phyloP scores from a whole-genome alignment of 53 echinoderm and acorn worm species.

The Antedon mediterranea region DNA sequence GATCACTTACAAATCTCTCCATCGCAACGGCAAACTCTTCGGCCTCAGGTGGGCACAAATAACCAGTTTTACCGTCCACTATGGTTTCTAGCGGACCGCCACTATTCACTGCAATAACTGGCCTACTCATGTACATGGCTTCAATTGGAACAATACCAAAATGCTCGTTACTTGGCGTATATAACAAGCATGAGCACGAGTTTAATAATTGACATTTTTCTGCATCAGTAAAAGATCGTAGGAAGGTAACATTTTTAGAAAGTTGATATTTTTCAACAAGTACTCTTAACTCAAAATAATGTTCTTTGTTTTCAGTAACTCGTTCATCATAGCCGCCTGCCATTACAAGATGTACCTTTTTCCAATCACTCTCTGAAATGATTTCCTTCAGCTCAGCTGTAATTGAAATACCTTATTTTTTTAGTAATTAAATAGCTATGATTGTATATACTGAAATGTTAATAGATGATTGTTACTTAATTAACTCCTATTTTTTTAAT shows the following conservation, averaged over 20 bases:
- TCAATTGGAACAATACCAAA: constrained; percentile 97
- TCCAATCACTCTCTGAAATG: constrained; percentile 34
- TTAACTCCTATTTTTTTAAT: too few species aligned
- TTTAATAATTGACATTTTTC: constrained; percentile 63
- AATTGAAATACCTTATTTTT: background rate
- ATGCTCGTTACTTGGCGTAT: constrained; percentile 89
- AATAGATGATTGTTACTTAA: too few species aligned
- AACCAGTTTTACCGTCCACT: constrained; percentile 55
- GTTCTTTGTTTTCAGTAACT: constrained; percentile 73
- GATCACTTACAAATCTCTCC: constrained; percentile 46
- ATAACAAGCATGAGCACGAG: constrained; percentile 62
- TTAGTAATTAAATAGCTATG: background rate
- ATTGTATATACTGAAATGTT: too few species aligned
- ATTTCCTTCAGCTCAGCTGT: constrained; percentile 55
- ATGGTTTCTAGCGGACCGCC: constrained; percentile 89
- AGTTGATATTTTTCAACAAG: constrained; percentile 38
- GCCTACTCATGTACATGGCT: constrained; percentile 89
- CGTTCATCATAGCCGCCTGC: constrained; percentile 94
- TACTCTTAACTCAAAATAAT: constrained; percentile 63
- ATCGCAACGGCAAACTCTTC: constrained; percentile 59
- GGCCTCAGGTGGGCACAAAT: constrained; percentile 40
- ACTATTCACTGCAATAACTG: constrained; percentile 89
- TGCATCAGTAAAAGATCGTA: constrained; percentile 76
- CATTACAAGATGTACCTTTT: constrained; percentile 69
- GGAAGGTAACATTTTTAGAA: constrained; percentile 54